phyloP scores from a whole-genome alignment of 2,113 vertebrate genomes.

The Heterotilapia buettikoferi region DNA sequence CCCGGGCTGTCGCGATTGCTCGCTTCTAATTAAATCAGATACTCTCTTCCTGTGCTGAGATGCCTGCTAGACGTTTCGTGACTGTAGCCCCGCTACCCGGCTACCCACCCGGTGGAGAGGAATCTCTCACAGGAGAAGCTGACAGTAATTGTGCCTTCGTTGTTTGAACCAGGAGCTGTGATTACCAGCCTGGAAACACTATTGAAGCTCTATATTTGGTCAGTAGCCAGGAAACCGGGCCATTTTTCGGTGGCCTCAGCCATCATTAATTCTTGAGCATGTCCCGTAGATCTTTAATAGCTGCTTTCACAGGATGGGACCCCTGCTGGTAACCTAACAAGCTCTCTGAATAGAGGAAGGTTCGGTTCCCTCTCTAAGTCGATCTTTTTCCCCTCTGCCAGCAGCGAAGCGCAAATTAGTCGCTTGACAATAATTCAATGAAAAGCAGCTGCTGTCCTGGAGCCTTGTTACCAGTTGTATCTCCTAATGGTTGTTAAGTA shows the following conservation, averaged over 20 bases:
- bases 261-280: slow-evolving; percentile 17
- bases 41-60: slow-evolving; percentile 1
- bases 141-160: slow-evolving; percentile 36
- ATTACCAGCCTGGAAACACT: slow-evolving; percentile 38
- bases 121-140: slow-evolving; percentile 14
- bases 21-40: slow-evolving; percentile 45
- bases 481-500: neutral
- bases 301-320: slow-evolving; percentile 8
- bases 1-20: slow-evolving; percentile 15
- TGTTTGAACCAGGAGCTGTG: slow-evolving; percentile 28
- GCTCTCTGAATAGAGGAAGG: neutral
- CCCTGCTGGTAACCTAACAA: slow-evolving; percentile 26
- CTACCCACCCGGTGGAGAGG: slow-evolving; percentile 11
- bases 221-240: slow-evolving; percentile 24
- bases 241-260: neutral
- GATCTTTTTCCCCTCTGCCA: neutral
- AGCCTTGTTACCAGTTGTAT: neutral
- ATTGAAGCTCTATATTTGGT: slow-evolving; percentile 27
- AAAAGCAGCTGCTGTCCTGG: neutral
- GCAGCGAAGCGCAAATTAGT: neutral
- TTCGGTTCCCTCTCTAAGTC: neutral
- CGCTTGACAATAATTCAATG: neutral
- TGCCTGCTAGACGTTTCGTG: slow-evolving; percentile 14
- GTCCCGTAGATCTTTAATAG: slow-evolving; percentile 18
- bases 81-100: slow-evolving; percentile 31